Base-by-base conservation (phyloP, 2,888 invertebrate species). In the Agrotis segetum region DNA sequence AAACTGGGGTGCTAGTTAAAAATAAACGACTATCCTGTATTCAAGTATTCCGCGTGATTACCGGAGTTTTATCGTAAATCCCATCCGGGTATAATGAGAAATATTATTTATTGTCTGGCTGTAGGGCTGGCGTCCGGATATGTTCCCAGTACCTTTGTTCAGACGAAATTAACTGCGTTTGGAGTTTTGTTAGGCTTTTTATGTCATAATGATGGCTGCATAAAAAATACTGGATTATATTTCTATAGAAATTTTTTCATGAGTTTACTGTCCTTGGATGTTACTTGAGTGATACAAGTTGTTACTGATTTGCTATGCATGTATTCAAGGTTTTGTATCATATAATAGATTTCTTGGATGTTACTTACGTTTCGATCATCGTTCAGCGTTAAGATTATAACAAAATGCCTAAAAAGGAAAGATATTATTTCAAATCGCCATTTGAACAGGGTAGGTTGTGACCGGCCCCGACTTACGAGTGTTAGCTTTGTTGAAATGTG, bases 61-160 rank as follows among this genome's bases (percentile, higher is more conserved):
- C 85, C 72, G 81, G 84, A 85, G 86, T 86, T 87, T 84, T 85
- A 87, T 88, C 88, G 85, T 88, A 89, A 89, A 88, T 88, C 88
- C 88, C 75, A 76, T 71, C 76, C 85, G 82, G 81, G 81, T 76
- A 89, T 94, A 93, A 94, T 93, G 93, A 92, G 93, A 91, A 94
- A 93, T 93, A 93, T 93, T 92, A 94, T 94, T 94, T 94, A 94
- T 93, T 88, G 89, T 88, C 75, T 82, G 80, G 75, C 62, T 55
- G 62, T 69, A 81, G 79, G 79, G 81, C 49, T 79, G 58, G 65
- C 21, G 40, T 52, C 73, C 65, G 76, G 71, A 75, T 71, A 74
- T 62, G 67, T 75, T 60, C n/a, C 47, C 64, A 55, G 61, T 65
- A 69, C 74, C 62, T 70, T 69, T 74, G 74, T 73, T 61, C 19